Evolutionary conservation across 2,888 invertebrate species (phyloP).

Genomic region (Cremastinae sp.): DNA sequence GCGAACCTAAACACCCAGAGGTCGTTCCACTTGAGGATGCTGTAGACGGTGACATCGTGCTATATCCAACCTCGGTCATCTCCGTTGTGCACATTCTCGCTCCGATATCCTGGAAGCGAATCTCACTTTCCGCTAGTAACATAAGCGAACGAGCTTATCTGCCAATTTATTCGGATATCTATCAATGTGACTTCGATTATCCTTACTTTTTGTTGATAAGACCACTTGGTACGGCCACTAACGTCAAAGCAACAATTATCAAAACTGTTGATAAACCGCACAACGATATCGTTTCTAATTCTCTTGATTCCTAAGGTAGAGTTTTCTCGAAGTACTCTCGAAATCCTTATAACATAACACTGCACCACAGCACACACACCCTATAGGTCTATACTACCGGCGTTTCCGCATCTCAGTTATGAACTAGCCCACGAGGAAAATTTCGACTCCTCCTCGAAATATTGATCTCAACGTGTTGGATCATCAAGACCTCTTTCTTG

Average conservation of each 20-base stretch:
- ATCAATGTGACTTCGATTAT: background rate
- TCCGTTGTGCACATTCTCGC: constrained; percentile 78
- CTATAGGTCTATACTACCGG: constrained; percentile 41
- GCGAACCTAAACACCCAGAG: constrained; percentile 74
- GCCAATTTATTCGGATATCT: background rate
- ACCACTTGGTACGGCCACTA: background rate
- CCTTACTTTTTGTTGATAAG: background rate
- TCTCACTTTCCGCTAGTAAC: constrained; percentile 58
- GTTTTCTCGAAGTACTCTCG: background rate
- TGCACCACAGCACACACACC: constrained; percentile 45
- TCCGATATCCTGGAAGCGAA: constrained; percentile 62
- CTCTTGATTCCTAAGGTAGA: background rate
- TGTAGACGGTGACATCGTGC: constrained; percentile 76
- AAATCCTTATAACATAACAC: constrained; percentile 30
- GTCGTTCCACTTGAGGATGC: constrained; percentile 75
- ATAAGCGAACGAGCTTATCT: constrained; percentile 39
- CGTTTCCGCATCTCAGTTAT: constrained; percentile 51
- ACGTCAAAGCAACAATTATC: background rate
- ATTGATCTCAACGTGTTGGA: background rate
- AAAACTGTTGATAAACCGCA: background rate
- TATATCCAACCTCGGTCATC: constrained; percentile 76
- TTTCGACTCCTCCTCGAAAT: background rate
- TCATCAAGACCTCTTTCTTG: constrained; percentile 23
- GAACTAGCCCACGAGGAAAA: background rate
- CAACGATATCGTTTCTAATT: background rate